Evolutionary conservation across 1,140 invertebrate species (phyloP).

Genomic region (Zaprionus inermis): DNA sequence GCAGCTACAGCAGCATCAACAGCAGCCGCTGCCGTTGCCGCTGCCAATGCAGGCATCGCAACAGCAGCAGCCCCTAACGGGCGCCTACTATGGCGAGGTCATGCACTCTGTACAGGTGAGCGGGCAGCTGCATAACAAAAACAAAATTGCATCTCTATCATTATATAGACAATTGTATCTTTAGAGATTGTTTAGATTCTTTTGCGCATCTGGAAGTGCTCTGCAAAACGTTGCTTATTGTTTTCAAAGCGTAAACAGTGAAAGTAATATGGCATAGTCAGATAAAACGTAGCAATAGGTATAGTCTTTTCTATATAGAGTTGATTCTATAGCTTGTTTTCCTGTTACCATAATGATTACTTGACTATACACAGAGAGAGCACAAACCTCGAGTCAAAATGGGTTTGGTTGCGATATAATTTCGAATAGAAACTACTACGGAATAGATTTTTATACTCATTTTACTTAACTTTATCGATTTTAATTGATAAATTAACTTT

Average conservation of each 20-base stretch:
- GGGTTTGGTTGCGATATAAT: too few relatives aligned
- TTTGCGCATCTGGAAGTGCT: slow-evolving; percentile 6
- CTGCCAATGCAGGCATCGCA: slow-evolving; percentile 31
- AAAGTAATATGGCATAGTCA: background rate
- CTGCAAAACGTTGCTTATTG: background rate
- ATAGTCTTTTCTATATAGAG: too few relatives aligned
- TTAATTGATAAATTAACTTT: too few relatives aligned
- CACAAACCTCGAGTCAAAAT: too few relatives aligned
- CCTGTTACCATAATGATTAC: too few relatives aligned
- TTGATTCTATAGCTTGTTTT: too few relatives aligned
- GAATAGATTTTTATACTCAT: too few relatives aligned
- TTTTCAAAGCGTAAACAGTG: background rate
- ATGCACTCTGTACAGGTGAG: slow-evolving; percentile 78
- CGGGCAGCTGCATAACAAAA: background rate
- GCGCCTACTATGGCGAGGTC: slow-evolving; percentile 79
- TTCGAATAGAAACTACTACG: too few relatives aligned
- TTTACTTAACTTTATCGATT: too few relatives aligned
- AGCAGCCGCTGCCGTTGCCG: slow-evolving; percentile 23
- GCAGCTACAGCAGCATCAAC: slow-evolving; percentile 34
- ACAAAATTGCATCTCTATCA: background rate
- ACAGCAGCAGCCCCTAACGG: slow-evolving; percentile 58
- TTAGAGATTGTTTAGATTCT: background rate
- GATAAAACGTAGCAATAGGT: background rate
- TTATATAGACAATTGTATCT: background rate
- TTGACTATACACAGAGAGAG: too few relatives aligned